Base-by-base conservation (phyloP, 2,797 vertebrate species). In the Caiman crocodilus region DNA sequence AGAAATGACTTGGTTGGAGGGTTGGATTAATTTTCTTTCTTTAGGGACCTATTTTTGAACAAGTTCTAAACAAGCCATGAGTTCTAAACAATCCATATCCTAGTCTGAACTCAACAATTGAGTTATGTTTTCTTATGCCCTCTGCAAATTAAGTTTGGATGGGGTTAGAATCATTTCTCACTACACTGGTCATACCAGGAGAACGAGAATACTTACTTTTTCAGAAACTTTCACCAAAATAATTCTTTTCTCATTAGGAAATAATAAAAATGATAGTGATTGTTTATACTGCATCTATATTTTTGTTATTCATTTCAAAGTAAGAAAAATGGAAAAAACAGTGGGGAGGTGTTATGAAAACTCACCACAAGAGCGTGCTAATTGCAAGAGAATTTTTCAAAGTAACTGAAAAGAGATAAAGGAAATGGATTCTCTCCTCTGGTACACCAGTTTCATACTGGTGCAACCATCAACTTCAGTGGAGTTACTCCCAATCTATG, bases 341-440 rank as follows among this genome's bases (percentile, higher is more conserved):
- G n/a, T 28, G 17, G 21, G 4, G 42, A 79, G 57, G 5, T 42
- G 65, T 9, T 6, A 18, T 3, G 20, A 65, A 59, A 92, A 2
- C 3, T 25, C 84, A 88, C 92, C 92, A 1, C 82, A 2, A 93
- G 95, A 94, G 91, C 90, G 91, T 93, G 83, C 65, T 63, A 26
- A 20, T 73, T 90, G 86, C 95, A 92, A 94, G 73, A 83, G 81
- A 85, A 94, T 90, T 32, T 4, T 50, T 42, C 8, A 23, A 10
- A 83, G 35, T 76, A 83, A 61, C 3, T 21, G 76, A 15, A 4
- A n/a, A 61, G 61, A 57, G 14, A 6, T 14, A 14, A 26, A 50
- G 16, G 32, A 5, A 5, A 30, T 18, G 11, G 21, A 14, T 81
- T 69, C 35, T 73, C 2, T 3, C 23, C 2, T 7, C 25, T 4